These are phyloP conservation scores for Parambassis ranga DNA, from an alignment of 2,797 vertebrate species.

Conservation along the genomic window DNA sequence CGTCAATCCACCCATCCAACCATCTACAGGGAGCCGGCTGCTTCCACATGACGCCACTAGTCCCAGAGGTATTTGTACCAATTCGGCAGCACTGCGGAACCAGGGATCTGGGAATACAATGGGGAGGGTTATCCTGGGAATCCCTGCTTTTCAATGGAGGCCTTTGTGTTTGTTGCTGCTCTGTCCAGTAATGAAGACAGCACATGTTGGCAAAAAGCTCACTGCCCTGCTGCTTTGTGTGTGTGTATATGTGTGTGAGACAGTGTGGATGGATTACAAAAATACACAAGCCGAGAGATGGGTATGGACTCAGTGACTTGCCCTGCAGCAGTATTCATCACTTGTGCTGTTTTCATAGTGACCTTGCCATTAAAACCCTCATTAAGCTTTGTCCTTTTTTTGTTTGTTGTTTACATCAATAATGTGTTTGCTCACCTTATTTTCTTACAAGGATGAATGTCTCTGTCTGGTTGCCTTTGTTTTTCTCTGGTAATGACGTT, in stretches of 20 bases:
- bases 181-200: constrained; percentile 63
- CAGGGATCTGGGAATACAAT: constrained; percentile 64
- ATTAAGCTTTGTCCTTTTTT: neutral
- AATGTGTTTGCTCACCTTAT: neutral
- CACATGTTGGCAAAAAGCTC: constrained; percentile 50
- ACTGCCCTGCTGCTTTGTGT: constrained; percentile 42
- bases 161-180: constrained; percentile 61
- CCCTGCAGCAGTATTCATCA: neutral
- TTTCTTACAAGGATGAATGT: neutral
- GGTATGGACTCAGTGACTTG: neutral
- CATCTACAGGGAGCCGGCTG: constrained; percentile 2
- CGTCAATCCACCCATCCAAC: constrained; percentile 24
- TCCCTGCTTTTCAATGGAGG: constrained; percentile 59
- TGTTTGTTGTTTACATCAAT: neutral
- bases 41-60: constrained; percentile 36
- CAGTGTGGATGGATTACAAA: constrained; percentile 7
- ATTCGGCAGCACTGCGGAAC: constrained; percentile 57
- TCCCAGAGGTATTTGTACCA: constrained; percentile 60
- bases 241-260: constrained; percentile 5
- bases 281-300: constrained; percentile 8
- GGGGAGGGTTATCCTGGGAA: constrained; percentile 64
- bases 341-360: neutral
- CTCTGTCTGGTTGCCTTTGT: constrained; percentile 1
- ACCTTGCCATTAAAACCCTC: constrained; percentile 1
- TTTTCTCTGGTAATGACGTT: constrained; percentile 4